Evolutionary conservation across 2,113 vertebrate species (phyloP).

Genomic region (Verasper variegatus): DNA sequence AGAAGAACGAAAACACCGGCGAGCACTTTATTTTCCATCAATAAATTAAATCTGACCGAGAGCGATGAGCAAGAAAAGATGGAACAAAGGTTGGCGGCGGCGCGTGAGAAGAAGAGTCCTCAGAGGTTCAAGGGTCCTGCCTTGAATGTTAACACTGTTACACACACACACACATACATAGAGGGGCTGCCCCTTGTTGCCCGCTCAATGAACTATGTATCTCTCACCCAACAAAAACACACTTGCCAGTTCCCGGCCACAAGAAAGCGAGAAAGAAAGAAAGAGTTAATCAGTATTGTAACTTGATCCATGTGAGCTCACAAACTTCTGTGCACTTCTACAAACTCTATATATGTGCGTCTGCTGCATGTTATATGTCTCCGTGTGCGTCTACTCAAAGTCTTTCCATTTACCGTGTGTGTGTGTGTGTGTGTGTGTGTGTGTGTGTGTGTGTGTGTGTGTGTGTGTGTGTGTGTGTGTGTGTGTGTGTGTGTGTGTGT

Average conservation of each 20-base stretch:
- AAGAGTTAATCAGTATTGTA: conserved; percentile 3
- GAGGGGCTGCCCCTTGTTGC: conserved; percentile 47
- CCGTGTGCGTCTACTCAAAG: conserved; percentile 12
- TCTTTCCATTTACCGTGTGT: conserved; percentile 39
- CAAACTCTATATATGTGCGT: background rate
- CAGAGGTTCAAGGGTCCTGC: conserved; percentile 56
- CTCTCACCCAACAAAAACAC: conserved; percentile 16
- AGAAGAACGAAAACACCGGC: too few relatives aligned
- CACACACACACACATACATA: background rate
- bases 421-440: conserved; percentile 14
- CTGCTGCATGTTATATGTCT: conserved; percentile 7
- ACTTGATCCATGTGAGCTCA: conserved; percentile 21
- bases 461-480: conserved; percentile 14
- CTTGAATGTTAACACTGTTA: conserved; percentile 59
- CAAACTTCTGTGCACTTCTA: conserved; percentile 6
- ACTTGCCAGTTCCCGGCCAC: background rate
- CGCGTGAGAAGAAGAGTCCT: conserved; percentile 24
- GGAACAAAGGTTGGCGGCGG: background rate
- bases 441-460: conserved; percentile 1
- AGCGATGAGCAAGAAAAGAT: background rate
- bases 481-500: conserved; percentile 14
- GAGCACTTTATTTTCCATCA: background rate
- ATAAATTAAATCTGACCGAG: background rate
- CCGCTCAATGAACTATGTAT: conserved; percentile 65
- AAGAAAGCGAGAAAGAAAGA: background rate